Base-by-base conservation (phyloP, 2,797 vertebrate species). In the Crocidura indochinensis region DNA sequence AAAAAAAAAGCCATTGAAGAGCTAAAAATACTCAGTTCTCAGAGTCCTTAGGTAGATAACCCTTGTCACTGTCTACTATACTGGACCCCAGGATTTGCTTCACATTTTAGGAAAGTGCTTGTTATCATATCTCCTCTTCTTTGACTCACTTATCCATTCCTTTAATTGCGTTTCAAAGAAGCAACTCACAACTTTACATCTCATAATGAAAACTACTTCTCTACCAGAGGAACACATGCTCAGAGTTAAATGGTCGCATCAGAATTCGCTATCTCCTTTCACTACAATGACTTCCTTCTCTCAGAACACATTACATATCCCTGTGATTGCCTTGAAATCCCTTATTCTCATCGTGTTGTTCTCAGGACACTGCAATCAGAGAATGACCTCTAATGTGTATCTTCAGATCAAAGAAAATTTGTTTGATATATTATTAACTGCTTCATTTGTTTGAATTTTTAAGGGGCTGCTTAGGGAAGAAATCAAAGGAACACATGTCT, bases 391-490 rank as follows among this genome's bases (percentile, higher is more conserved):
- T 17, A 8, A 29, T 46, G 75, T 75, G 51, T 51, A 72, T 27
- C 49, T 49, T 38, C 71, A 38, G n/a, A 19, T 11, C 10, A 78
- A 22, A 80, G 11, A 4, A 78, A 47, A 62, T 67, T 62, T 31
- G 26, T 22, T 88, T 31, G 46, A 69, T 56, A 22, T 51, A n/a
- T 6, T 88, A 17, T 46, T 81, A 47, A 31, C 29, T 88, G 14
- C 20, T 60, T 65, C 6, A 26, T 47, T 24, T 77, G 46, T 91
- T 84, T 95, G 51, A 44, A 73, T 84, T 76, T 80, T 87, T 77
- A 89, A 89, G 53, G 22, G n/a, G 44, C 64, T 22, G 31, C 27
- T 24, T 51, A 47, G 46, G 79, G 14, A 91, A 77, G 44, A 68
- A 60, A 20, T 64, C 71, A 74, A 67, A 91, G 65, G n/a, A 83